Evolutionary conservation across 2,113 vertebrate genomes (phyloP).

Genomic region (Melozone crissalis): DNA sequence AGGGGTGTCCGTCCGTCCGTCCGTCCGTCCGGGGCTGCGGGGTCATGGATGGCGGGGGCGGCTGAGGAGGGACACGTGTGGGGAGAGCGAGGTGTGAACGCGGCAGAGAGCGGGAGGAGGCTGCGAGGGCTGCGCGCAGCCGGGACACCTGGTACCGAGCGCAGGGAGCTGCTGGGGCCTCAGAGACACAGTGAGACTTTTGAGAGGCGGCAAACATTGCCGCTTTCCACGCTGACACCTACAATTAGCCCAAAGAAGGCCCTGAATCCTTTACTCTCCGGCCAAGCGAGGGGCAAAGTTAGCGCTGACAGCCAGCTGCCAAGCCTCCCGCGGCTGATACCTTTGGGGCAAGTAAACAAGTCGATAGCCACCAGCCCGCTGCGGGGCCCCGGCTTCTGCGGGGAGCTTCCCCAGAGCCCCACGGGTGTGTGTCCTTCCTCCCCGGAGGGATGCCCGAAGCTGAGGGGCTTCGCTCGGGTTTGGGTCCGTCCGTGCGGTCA

Average conservation of each 20-base stretch:
- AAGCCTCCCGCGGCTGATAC: constrained; percentile 20
- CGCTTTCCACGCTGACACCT: constrained; percentile 71
- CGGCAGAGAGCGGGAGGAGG: rapidly evolving
- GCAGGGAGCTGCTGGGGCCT: background rate
- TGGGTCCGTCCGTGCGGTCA: background rate
- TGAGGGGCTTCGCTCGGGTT: background rate
- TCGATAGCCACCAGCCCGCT: background rate
- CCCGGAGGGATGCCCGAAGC: background rate
- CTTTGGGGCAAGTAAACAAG: constrained; percentile 41
- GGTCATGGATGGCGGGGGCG: rapidly evolving
- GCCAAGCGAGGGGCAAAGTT: constrained; percentile 53
- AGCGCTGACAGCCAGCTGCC: constrained; percentile 30
- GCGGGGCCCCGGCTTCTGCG: background rate
- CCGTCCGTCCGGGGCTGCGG: too few species aligned
- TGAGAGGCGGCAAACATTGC: constrained; percentile 53
- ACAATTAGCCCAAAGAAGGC: constrained; percentile 57
- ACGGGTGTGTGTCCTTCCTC: background rate
- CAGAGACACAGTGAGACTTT: constrained; percentile 17
- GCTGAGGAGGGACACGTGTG: background rate
- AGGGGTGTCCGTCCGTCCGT: too few species aligned
- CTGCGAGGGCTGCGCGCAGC: rapidly evolving
- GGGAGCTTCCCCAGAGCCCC: background rate
- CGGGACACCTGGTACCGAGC: background rate
- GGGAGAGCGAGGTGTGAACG: background rate
- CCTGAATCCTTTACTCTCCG: constrained; percentile 48